Evolutionary conservation across 2,113 vertebrate species (phyloP).

Genomic region (Aphyosemion australe): DNA sequence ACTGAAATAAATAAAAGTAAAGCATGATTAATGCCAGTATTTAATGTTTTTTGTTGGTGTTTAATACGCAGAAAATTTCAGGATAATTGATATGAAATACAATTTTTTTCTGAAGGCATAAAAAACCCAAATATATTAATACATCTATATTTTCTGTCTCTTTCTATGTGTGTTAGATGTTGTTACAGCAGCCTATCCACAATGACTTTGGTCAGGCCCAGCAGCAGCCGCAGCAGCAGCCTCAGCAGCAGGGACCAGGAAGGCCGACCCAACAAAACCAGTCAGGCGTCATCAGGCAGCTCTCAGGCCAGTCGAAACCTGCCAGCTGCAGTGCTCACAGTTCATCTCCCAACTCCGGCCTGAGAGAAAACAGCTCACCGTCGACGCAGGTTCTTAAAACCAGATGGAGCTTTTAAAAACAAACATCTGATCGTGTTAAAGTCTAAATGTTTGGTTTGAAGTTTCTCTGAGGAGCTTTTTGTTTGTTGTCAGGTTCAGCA

Average conservation of each 20-base stretch:
- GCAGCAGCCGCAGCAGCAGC: slow-evolving; percentile 57
- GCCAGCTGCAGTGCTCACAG: slow-evolving; percentile 59
- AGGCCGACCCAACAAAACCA: slow-evolving; percentile 51
- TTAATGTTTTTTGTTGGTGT: too few relatives aligned
- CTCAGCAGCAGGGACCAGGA: slow-evolving; percentile 71
- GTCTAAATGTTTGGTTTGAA: neutral
- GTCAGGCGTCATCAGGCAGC: slow-evolving; percentile 68
- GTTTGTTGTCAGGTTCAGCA: slow-evolving; percentile 61
- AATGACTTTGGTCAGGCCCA: slow-evolving; percentile 56
- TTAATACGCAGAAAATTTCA: too few relatives aligned
- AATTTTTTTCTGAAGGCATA: too few relatives aligned
- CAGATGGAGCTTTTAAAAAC: too few relatives aligned
- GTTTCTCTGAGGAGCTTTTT: neutral
- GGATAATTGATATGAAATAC: too few relatives aligned
- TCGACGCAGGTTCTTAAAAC: slow-evolving; percentile 78
- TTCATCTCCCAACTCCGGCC: slow-evolving; percentile 61
- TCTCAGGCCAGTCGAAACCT: slow-evolving; percentile 66
- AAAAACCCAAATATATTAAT: too few relatives aligned
- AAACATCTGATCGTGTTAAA: too few relatives aligned
- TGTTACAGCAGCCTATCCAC: slow-evolving; percentile 81
- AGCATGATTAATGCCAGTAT: neutral
- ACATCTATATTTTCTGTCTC: neutral
- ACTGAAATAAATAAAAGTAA: neutral
- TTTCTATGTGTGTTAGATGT: slow-evolving; percentile 74
- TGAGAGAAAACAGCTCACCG: slow-evolving; percentile 71